A percentile compares a stretch with the other conserved stretches of the same genome.
Conservation (phyloP, 2,113 vertebrate species). For the Dinomys branickii region DNA sequence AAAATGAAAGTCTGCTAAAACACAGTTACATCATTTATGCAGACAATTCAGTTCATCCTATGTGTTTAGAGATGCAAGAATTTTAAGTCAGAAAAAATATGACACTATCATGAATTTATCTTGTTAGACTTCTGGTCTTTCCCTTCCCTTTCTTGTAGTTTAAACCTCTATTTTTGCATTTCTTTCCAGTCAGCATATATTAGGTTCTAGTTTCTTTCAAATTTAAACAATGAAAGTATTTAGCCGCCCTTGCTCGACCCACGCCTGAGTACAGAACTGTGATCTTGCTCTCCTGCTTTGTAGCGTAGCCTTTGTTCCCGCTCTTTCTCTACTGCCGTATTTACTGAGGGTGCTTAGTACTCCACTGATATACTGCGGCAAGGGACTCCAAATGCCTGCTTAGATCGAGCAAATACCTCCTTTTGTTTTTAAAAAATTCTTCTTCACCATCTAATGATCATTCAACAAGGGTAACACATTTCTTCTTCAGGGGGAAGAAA, state of each 20-base stretch:
- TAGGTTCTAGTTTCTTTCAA: neutral
- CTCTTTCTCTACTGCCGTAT: rapidly evolving
- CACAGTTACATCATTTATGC: neutral
- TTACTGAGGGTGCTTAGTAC: neutral
- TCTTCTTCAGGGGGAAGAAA: neutral
- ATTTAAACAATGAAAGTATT: neutral
- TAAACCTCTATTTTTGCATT: neutral
- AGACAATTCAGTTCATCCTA: neutral
- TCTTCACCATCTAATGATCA: neutral
- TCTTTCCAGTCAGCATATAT: neutral
- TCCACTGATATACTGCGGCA: neutral
- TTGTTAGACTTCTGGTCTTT: neutral
- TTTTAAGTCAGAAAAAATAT: neutral
- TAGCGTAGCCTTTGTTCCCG: neutral
- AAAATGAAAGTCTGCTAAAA: neutral
- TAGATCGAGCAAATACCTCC: neutral
- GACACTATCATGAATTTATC: neutral
- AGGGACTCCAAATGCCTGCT: neutral
- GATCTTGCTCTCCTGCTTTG: neutral
- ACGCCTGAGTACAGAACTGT: neutral
- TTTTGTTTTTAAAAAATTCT: no score
- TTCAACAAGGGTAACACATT: neutral
- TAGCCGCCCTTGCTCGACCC: neutral
- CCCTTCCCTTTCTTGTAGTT: neutral
- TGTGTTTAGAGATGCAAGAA: neutral